Evolutionary conservation across 2,888 invertebrate species (phyloP).

Genomic region (Drosophila testacea): DNA sequence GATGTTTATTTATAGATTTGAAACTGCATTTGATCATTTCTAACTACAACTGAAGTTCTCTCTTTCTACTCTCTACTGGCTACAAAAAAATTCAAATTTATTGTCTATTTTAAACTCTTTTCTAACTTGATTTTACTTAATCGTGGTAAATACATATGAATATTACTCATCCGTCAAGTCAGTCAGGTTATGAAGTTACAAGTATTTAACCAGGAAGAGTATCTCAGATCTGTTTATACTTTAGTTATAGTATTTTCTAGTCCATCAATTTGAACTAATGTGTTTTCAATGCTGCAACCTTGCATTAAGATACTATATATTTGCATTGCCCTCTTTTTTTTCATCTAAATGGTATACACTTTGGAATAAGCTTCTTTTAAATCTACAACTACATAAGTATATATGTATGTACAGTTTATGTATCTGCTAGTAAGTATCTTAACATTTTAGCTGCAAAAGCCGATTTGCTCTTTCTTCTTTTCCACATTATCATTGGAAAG

Average conservation of each 20-base stretch:
- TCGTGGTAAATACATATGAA: no score
- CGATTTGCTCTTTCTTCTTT: slow-evolving; percentile 18
- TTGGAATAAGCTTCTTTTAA: background rate
- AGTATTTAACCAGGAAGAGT: background rate
- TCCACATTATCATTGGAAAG: background rate
- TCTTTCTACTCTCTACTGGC: background rate
- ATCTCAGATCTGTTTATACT: background rate
- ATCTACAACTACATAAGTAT: background rate
- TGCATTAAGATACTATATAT: slow-evolving; percentile 2
- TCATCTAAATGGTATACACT: background rate
- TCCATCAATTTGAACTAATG: background rate
- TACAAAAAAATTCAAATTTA: background rate
- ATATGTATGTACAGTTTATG: background rate
- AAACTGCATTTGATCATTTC: background rate
- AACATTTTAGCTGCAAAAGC: slow-evolving; percentile 14
- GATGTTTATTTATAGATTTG: no score
- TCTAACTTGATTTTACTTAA: no score
- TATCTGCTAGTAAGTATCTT: slow-evolving; percentile 1
- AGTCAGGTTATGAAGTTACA: no score
- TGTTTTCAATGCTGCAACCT: background rate
- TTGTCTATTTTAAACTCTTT: no score
- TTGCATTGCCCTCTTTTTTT: background rate
- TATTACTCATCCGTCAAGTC: no score
- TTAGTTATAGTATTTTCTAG: background rate
- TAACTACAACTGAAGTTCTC: background rate